Percentiles rank a stretch among this genome's conserved stretches.
These are phyloP conservation scores for Pseudococcus viburni DNA, from an alignment of 2,888 invertebrate genomes.

Conservation along the genomic window DNA sequence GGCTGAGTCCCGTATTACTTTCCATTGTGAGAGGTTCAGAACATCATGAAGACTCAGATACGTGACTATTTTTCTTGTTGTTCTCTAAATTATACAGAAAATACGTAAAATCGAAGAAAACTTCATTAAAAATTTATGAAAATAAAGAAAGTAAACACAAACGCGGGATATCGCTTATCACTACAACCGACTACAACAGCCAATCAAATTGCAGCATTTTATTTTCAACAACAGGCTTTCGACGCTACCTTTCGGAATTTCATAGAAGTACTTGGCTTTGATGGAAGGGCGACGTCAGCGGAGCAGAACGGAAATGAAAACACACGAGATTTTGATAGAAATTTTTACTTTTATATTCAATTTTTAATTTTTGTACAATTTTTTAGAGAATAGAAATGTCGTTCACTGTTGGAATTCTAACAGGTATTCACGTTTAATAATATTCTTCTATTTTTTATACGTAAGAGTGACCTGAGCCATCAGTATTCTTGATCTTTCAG, in stretches of 20 bases:
- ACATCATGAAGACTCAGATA: not conserved
- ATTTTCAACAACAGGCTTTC: not conserved
- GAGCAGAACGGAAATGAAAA: not conserved
- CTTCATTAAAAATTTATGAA: not conserved
- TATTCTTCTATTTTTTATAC: not conserved
- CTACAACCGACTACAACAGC: not conserved
- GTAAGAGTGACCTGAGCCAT: not conserved
- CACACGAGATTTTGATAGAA: not conserved
- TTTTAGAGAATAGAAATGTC: not conserved
- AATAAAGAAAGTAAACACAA: conserved; percentile 3
- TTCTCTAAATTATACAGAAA: not conserved
- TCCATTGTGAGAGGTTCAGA: conserved; percentile 42
- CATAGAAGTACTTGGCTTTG: not conserved
- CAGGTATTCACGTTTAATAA: not conserved
- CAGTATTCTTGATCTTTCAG: not conserved
- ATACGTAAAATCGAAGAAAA: not conserved
- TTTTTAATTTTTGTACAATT: not conserved
- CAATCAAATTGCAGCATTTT: conserved; percentile 1
- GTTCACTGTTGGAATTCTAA: not conserved
- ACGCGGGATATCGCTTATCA: conserved; percentile 43
- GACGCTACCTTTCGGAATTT: not conserved
- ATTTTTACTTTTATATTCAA: not conserved
- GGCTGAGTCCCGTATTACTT: conserved; percentile 33
- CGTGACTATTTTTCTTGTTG: not conserved
- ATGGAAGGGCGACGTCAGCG: not conserved